A percentile compares a stretch with the other conserved stretches of the same genome.
Conservation (phyloP, 2,113 vertebrate genomes). For the Channa argus region DNA sequence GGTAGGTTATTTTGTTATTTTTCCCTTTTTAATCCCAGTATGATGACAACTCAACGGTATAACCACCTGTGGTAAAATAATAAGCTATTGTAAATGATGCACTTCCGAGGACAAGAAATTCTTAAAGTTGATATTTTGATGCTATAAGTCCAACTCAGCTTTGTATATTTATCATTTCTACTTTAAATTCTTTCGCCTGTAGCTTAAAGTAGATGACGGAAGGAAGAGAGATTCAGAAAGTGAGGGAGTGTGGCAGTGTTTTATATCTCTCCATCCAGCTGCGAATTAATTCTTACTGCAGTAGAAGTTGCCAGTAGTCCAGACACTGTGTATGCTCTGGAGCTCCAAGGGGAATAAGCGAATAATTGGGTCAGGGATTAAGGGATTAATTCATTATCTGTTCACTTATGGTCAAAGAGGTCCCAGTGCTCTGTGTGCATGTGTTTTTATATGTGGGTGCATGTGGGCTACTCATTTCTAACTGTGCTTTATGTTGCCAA, state of each 20-base stretch:
- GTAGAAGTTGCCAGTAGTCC: conserved; percentile 8
- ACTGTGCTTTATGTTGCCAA: conserved; percentile 31
- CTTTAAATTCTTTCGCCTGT: not conserved
- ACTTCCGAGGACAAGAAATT: too few species aligned
- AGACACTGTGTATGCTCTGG: conserved; percentile 40
- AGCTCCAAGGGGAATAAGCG: conserved; percentile 40
- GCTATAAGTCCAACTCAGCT: not conserved
- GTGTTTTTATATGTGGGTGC: conserved; percentile 2
- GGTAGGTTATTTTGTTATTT: conserved; percentile 56
- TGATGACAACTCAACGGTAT: not conserved
- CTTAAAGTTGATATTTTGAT: not conserved
- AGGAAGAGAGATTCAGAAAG: not conserved
- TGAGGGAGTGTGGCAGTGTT: not conserved
- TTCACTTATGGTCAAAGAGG: conserved; percentile 54
- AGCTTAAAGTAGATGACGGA: not conserved
- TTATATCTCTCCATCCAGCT: conserved; percentile 13
- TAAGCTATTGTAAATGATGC: not conserved
- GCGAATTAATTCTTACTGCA: conserved; percentile 42
- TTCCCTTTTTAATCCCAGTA: not conserved
- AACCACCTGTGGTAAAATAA: not conserved
- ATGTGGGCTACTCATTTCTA: conserved; percentile 29
- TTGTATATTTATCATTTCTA: too few species aligned
- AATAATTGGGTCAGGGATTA: conserved; percentile 73
- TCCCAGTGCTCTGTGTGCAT: conserved; percentile 18
- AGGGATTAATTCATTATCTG: conserved; percentile 74